Evolutionary conservation across 1,140 invertebrate genomes (phyloP).

Genomic region (Andrena cerasifolii): DNA sequence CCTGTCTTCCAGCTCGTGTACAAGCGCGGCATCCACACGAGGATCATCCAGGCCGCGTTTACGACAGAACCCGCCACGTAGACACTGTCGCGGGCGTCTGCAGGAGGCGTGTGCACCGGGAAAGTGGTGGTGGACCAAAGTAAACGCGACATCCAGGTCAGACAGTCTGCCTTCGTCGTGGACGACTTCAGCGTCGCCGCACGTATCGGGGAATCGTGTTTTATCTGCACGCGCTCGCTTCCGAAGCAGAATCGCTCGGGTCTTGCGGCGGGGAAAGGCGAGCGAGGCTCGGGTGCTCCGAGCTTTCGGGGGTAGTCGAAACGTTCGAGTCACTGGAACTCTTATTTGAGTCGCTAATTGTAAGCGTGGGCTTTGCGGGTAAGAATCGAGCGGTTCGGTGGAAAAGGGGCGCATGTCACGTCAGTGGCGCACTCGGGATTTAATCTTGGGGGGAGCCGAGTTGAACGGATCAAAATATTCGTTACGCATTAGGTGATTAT

Average conservation of each 20-base stretch:
- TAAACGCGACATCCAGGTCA: conserved; percentile 56
- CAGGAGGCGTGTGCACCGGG: conserved; percentile 10
- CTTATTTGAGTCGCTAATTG: no score
- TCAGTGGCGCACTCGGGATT: no score
- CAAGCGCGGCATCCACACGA: conserved; percentile 17
- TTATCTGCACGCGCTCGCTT: neutral
- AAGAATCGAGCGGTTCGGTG: no score
- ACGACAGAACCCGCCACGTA: conserved; percentile 4
- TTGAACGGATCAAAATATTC: no score
- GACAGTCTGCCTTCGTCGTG: conserved; percentile 17
- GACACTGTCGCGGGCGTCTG: neutral
- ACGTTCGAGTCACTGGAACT: no score
- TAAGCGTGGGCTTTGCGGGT: no score
- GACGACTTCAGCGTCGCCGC: neutral
- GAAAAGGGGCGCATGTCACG: no score
- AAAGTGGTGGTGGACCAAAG: conserved; percentile 19
- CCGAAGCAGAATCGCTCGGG: neutral
- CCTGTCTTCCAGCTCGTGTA: conserved; percentile 30
- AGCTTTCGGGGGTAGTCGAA: no score
- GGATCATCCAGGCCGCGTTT: neutral
- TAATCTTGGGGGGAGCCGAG: no score
- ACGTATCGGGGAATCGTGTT: neutral
- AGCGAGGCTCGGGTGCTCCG: no score
- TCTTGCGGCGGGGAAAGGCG: no score
- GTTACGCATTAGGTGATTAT: no score